Evolutionary conservation across 2,113 vertebrate genomes (phyloP), one percentile per base, ranked within the genome.

Genomic region (Girardinichthys multiradiatus): DNA sequence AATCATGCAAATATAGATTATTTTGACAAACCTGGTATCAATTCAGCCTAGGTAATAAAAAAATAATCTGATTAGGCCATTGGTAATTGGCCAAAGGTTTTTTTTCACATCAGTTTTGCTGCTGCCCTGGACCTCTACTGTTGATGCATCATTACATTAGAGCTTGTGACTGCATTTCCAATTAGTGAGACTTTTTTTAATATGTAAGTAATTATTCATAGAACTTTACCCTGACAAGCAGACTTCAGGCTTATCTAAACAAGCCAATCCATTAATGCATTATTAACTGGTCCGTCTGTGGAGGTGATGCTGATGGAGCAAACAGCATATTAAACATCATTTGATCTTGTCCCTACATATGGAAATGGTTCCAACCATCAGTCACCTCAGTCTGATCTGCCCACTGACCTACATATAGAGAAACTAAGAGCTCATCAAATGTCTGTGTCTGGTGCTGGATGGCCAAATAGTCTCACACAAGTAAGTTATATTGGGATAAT

Each of bases 381-480:
- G 68, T 62, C 29, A 62, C 33, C 58, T 61, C 11, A 26, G 79
- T 75, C 26, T 54, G 48, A 59, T 45, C 68, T 74, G 75, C 79
- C 72, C 72, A 65, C 39, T 89, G 87, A 89, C 87, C 84, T 81
- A 88, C 68, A 84, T 88, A 42, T 58, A 26, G n/a, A 14, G 58
- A 59, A 82, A 72, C 57, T 64, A 29, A 75, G 37, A 4, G 11
- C 67, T 70, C 54, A 48, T 68, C 76, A 39, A 39, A 19, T 75
- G 57, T 84, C 42, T 19, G 30, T 21, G 19, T 8, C 11, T 9
- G 28, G 28, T 30, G 64, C 27, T 27, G 42, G 4, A 13, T 28
- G 28, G 45, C 42, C 45, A 31, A 31, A 54, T 30, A 2, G 17
- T 48, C 64, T 51, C 42, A 27, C 26, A n/a, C 33, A 39, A 12